A percentile compares a stretch with the other conserved stretches of the same genome.
phyloP scores from a whole-genome alignment of 2,888 invertebrate genomes.

The Eustalomyia histrio region DNA sequence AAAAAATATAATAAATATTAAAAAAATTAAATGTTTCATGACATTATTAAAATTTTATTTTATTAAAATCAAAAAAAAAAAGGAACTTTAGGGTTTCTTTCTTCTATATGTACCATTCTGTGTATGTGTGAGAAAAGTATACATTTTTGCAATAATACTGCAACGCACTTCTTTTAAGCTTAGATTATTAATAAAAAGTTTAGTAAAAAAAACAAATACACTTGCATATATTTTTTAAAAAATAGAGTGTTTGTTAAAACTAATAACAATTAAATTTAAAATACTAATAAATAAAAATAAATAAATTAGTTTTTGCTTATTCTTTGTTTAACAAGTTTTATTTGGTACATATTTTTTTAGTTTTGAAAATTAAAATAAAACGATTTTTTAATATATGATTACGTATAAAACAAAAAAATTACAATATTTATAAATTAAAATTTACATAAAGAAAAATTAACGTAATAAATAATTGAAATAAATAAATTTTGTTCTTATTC shows the following conservation, averaged over 20 bases:
- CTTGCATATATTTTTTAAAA: conserved; percentile 6
- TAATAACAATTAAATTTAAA: not conserved
- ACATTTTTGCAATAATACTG: conserved; percentile 48
- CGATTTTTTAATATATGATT: not conserved
- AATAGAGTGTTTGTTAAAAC: conserved; percentile 1
- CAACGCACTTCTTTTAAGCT: conserved; percentile 36
- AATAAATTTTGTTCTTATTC: not conserved
- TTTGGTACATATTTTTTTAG: not conserved
- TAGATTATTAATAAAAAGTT: not conserved
- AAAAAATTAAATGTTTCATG: not conserved
- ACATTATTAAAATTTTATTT: not conserved
- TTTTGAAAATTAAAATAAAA: not conserved
- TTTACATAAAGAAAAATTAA: not conserved
- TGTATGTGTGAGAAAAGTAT: conserved; percentile 35
- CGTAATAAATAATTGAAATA: not conserved
- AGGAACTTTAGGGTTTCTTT: too few relatives aligned
- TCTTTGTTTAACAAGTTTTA: conserved; percentile 1
- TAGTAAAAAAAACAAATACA: not conserved
- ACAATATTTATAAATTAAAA: not conserved
- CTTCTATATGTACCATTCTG: not conserved
- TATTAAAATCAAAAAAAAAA: not conserved
- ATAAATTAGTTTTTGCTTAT: not conserved
- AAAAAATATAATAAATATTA: not conserved
- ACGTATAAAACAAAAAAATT: not conserved
- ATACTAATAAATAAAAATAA: not conserved